Evolutionary conservation across 2,113 vertebrate genomes (phyloP), one percentile per base, ranked within the genome.

Genomic region (Triplophysa siluroides): DNA sequence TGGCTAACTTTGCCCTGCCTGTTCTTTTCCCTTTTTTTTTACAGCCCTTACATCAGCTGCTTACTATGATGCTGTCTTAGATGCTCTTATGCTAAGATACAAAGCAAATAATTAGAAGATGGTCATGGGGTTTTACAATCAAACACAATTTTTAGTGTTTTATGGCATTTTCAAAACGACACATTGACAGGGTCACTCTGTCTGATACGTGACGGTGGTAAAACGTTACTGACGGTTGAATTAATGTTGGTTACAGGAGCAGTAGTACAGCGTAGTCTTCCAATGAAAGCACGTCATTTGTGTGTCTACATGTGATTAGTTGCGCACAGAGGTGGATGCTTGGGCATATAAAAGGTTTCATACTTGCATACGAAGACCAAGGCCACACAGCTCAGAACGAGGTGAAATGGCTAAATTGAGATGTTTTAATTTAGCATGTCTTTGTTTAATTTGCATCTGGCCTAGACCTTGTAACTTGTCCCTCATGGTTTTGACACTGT

Each of bases 1-100:
- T 92, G 90, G 92, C 85, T 90, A 91, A 92, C 90, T 85, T 87
- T 78, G 79, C 84, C 80, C 80, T 90, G 84, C 86, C 87, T 83
- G 86, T 85, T n/a, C n/a, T n/a, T n/a, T n/a, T n/a, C n/a, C n/a
- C n/a, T n/a, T 83, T 86, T 86, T 85, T 76, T 81, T 82, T 85
- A 87, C 87, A 43, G 33, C 56, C 43, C 45, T 82, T 43, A 74
- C 21, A 45, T 69, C 73, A 47, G 70, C 21, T 60, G 52, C 70
- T 33, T 16, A 21, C 18, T 4, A 21, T 21, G 24, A 56, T 11
- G 4, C 50, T n/a, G 52, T 41, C 19, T 23, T 2, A 10, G 69
- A 21, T 23, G 26, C 29, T 41, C n/a, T 16, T 33, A 58, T 72
- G 10, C 26, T 56, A 14, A 29, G 54, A 33, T 71, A n/a, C 50